A percentile compares a stretch with the other conserved stretches of the same genome.
These are phyloP conservation scores for Alces alces DNA, from an alignment of 2,113 vertebrate species.

Conservation along the genomic window DNA sequence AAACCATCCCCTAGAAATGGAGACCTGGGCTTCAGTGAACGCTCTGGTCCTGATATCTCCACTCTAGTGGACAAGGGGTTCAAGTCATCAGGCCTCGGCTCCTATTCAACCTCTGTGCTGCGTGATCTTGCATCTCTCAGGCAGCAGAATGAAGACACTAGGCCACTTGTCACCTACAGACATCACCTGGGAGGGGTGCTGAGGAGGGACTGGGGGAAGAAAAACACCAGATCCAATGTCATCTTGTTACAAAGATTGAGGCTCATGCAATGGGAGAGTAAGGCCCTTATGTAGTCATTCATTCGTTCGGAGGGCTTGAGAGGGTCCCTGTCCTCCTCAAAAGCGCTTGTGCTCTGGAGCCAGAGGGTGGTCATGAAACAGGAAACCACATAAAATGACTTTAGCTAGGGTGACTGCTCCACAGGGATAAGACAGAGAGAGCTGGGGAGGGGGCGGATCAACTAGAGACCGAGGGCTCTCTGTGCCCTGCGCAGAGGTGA, in stretches of 20 bases:
- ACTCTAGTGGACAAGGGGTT: rapidly evolving
- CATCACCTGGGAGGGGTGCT: not conserved
- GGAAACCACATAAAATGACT: not conserved
- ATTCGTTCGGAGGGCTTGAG: not conserved
- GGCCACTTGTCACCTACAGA: not conserved
- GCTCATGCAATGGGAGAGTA: not conserved
- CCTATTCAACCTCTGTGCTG: not conserved
- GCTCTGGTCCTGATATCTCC: not conserved
- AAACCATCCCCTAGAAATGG: not conserved
- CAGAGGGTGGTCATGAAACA: not conserved
- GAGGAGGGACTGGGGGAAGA: not conserved
- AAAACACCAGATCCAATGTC: not conserved
- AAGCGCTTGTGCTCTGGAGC: not conserved
- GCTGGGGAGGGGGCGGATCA: not conserved
- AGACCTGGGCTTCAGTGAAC: not conserved
- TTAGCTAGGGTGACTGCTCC: not conserved
- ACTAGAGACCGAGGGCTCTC: not conserved
- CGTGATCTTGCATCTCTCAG: not conserved
- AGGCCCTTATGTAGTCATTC: not conserved
- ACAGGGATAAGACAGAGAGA: not conserved
- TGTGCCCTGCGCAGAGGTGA: not conserved
- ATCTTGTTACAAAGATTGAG: not conserved
- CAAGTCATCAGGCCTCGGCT: too few relatives aligned
- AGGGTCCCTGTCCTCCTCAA: not conserved
- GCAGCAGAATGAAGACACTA: not conserved